Evolutionary conservation across 2,113 vertebrate genomes (phyloP).

Genomic region (Isichthys henryi): DNA sequence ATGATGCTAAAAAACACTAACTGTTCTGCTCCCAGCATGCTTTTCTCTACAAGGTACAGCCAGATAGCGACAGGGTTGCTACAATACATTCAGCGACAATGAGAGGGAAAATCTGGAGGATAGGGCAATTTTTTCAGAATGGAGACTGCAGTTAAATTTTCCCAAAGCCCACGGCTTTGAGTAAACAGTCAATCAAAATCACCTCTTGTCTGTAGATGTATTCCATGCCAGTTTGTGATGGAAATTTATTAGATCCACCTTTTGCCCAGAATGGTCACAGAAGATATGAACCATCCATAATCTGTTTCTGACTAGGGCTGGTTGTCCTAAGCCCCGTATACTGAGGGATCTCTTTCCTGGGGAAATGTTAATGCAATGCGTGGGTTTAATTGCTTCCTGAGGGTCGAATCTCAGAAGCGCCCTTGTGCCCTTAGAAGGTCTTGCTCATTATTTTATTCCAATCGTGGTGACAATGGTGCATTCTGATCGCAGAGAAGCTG

Average conservation of each 20-base stretch:
- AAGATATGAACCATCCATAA: slow-evolving; percentile 59
- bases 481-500: background rate
- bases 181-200: slow-evolving; percentile 8
- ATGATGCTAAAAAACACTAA: background rate
- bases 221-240: slow-evolving; percentile 31
- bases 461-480: background rate
- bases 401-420: slow-evolving; percentile 35
- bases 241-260: slow-evolving; percentile 59
- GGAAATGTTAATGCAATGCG: slow-evolving; percentile 59
- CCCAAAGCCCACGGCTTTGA: background rate
- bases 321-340: slow-evolving; percentile 40
- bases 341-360: slow-evolving; percentile 50
- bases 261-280: slow-evolving; percentile 50
- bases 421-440: slow-evolving; percentile 39
- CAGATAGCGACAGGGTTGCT: background rate
- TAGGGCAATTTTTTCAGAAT: background rate
- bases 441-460: slow-evolving; percentile 22
- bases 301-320: slow-evolving; percentile 42
- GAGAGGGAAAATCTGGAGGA: background rate
- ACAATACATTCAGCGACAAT: background rate
- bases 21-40: background rate
- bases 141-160: background rate
- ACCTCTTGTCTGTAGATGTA: background rate
- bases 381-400: slow-evolving; percentile 55
- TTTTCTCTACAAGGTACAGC: background rate